Percentiles rank a stretch among this genome's conserved stretches.
These are phyloP conservation scores for Galemys pyrenaicus DNA, from an alignment of 2,113 vertebrate species.

Conservation along the genomic window DNA sequence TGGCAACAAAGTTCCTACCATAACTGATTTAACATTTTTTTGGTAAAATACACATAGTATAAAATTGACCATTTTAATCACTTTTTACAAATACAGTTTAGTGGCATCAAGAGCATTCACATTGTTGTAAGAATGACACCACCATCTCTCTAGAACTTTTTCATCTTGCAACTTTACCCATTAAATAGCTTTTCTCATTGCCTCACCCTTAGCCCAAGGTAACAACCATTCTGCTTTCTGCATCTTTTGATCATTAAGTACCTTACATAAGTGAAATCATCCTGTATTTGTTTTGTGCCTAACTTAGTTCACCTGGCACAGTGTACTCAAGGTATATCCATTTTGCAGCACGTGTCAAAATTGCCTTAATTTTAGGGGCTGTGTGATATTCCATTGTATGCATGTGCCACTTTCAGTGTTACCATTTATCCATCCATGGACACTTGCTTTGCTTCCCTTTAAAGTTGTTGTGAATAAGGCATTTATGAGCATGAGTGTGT, in stretches of 20 bases:
- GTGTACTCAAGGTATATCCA: neutral
- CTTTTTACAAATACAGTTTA: neutral
- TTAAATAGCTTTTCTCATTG: neutral
- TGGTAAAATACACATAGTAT: neutral
- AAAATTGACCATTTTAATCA: neutral
- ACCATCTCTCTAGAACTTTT: neutral
- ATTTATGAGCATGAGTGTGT: neutral
- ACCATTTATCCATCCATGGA: neutral
- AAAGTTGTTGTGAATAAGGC: neutral
- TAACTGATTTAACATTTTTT: neutral
- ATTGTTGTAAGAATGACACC: neutral
- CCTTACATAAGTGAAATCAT: neutral
- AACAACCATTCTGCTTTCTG: neutral
- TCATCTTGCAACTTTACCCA: neutral
- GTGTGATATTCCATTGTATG: neutral
- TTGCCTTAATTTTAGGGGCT: neutral
- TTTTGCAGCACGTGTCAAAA: neutral
- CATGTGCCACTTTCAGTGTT: neutral
- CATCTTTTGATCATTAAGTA: neutral
- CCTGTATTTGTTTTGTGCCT: neutral
- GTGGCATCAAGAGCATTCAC: neutral
- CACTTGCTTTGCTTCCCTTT: neutral
- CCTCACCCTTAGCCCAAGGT: neutral
- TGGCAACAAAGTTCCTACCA: no score
- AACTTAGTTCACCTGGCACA: neutral